phyloP scores from a whole-genome alignment of 1,140 invertebrate species.

The Anoplolepis gracilipes region DNA sequence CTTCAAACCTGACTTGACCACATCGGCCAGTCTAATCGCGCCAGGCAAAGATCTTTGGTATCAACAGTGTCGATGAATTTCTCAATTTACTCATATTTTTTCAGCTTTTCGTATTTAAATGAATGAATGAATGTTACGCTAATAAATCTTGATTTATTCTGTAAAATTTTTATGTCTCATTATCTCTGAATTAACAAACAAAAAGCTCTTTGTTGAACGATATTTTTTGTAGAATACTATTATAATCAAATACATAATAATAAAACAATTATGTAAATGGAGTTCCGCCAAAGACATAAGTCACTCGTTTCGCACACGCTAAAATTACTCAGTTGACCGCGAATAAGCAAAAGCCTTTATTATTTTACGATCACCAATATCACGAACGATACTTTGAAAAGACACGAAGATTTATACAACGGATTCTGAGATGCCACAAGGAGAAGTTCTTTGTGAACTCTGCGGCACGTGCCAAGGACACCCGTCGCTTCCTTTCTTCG shows the following conservation, averaged over 20 bases:
- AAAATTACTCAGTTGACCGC: background rate
- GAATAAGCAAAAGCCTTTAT: background rate
- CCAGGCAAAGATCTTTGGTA: constrained; percentile 69
- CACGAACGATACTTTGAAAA: constrained; percentile 68
- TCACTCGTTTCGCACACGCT: background rate
- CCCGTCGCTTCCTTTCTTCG: constrained; percentile 13
- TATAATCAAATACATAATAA: background rate
- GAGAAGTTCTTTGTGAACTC: constrained; percentile 64
- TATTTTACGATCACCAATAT: constrained; percentile 60
- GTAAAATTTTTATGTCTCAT: background rate
- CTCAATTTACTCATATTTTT: background rate
- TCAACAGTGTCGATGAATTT: constrained; percentile 53
- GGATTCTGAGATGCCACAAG: background rate
- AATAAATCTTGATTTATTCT: too few relatives aligned
- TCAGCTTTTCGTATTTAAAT: background rate
- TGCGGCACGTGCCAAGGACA: constrained; percentile 65
- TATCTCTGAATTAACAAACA: background rate
- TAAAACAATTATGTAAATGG: background rate
- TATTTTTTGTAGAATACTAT: background rate
- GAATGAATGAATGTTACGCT: background rate
- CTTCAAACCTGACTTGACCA: constrained; percentile 69
- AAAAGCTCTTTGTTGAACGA: background rate
- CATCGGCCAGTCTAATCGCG: constrained; percentile 73
- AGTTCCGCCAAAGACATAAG: background rate
- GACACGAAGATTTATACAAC: constrained; percentile 14